Base-by-base conservation (phyloP, 2,797 vertebrate species). In the Poecilia gillii region DNA sequence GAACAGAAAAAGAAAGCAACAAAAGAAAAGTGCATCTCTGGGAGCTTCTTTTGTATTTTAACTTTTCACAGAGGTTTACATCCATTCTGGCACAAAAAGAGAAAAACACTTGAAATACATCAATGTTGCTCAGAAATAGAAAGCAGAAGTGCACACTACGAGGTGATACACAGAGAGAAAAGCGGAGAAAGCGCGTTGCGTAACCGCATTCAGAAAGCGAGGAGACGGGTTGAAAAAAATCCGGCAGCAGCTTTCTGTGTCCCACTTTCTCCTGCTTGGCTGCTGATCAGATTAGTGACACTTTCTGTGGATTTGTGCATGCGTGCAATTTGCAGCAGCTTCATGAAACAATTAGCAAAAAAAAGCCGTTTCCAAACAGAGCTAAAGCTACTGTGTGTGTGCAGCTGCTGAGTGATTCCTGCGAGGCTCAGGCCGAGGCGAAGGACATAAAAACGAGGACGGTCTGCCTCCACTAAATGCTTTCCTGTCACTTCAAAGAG, bases 201-300 rank as follows among this genome's bases (percentile, higher is more conserved):
- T 57, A 55, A 77, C 49, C 57, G 36, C 23, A 41, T 47, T 33
- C 20, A 31, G 25, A 59, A 51, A 64, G 5, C 1, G 0, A 66
- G n/a, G 51, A 73, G 46, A 62, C 20, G 0, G 28, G 28, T 62
- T 25, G 70, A 77, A 64, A 39, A 36, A 4, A 2, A 36, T 3
- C 49, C 18, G 49, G 14, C 53, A 33, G 28, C 45, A 7, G 55
- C 59, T 72, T 6, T 51, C 20, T 39, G 62, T 57, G 53, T n/a
- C 39, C 57, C 36, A 74, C 7, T 53, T 49, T 33, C 11, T 23
- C 31, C 45, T 46, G 18, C 6, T 14, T 74, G 36, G 45, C 41
- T 79, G 20, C 18, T 74, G 70, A 81, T 75, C 72, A 51, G 74
- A 79, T 77, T 73, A 76, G 57, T 3, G 51, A 46, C 51, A 43